Evolutionary conservation across 2,113 vertebrate species (phyloP).

Genomic region (Ptychochromis oligacanthus): DNA sequence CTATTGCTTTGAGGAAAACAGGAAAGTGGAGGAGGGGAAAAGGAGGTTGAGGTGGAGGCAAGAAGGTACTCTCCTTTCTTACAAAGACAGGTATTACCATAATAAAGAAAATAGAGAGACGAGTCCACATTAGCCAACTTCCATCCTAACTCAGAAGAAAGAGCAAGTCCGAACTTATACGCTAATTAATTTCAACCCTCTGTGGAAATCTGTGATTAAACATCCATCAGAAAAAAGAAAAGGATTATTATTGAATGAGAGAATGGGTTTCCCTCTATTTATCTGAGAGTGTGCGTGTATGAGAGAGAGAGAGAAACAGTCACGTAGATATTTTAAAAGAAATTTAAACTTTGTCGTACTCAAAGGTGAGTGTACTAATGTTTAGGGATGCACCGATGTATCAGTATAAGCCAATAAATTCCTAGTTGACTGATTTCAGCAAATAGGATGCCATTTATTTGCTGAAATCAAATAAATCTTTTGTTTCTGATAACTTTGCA

Average conservation of each 20-base stretch:
- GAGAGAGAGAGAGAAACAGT: background rate
- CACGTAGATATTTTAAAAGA: background rate
- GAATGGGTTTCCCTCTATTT: background rate
- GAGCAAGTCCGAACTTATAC: conserved; percentile 18
- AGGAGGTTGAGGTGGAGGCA: too few species aligned
- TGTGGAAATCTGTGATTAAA: conserved; percentile 57
- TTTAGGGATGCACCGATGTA: too few species aligned
- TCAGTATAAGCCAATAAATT: too few species aligned
- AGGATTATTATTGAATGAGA: conserved; percentile 26
- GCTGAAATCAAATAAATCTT: too few species aligned
- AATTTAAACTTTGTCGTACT: background rate
- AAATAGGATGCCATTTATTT: too few species aligned
- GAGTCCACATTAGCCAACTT: conserved; percentile 6
- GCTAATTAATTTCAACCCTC: conserved; percentile 52
- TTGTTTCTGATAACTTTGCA: too few species aligned
- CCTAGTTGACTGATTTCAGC: too few species aligned
- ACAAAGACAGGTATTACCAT: conserved; percentile 49
- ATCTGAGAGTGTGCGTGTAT: background rate
- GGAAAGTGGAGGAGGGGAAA: background rate
- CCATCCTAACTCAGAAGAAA: conserved; percentile 15
- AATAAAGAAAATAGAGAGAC: conserved; percentile 51
- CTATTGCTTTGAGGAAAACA: background rate
- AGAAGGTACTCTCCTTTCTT: conserved; percentile 4
- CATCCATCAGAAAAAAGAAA: conserved; percentile 16
- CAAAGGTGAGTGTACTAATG: background rate